Evolutionary conservation across 2,113 vertebrate genomes (phyloP).

Genomic region (Gadus macrocephalus): DNA sequence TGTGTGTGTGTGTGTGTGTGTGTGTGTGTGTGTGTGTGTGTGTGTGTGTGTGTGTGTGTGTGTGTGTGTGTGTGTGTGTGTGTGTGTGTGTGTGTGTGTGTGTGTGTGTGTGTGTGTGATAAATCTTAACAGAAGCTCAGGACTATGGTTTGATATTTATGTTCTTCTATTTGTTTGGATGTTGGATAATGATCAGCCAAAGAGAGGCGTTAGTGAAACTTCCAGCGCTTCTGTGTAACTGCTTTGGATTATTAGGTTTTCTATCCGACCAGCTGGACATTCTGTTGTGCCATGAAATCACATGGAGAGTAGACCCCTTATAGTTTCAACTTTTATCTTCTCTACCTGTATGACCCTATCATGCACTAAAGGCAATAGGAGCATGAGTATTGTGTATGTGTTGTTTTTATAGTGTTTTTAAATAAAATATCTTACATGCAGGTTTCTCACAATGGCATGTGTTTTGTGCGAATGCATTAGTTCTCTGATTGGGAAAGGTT

Average conservation of each 20-base stretch:
- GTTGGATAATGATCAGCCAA: not conserved
- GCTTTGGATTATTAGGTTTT: not conserved
- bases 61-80: not conserved
- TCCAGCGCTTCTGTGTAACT: too few species aligned
- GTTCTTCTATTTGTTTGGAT: not conserved
- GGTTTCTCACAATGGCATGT: too few species aligned
- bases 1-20: too few species aligned
- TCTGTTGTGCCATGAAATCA: not conserved
- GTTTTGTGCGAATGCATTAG: too few species aligned
- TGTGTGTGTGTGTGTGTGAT: slow-evolving; percentile 1
- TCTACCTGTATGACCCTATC: not conserved
- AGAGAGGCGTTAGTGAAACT: not conserved
- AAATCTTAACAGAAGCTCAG: slow-evolving; percentile 22
- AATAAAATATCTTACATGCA: slow-evolving; percentile 46
- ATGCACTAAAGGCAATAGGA: not conserved
- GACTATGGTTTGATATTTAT: slow-evolving; percentile 35
- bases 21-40: slow-evolving; percentile 8
- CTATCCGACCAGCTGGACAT: not conserved
- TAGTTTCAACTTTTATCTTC: slow-evolving; percentile 6
- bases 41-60: slow-evolving; percentile 9
- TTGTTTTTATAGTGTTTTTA: slow-evolving; percentile 46
- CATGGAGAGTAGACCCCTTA: not conserved
- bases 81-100: slow-evolving; percentile 6
- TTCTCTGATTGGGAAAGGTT: too few species aligned
- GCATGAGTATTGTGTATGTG: slow-evolving; percentile 32